Evolutionary conservation across 2,113 vertebrate genomes (phyloP).

Genomic region (Oreochromis spilurus): DNA sequence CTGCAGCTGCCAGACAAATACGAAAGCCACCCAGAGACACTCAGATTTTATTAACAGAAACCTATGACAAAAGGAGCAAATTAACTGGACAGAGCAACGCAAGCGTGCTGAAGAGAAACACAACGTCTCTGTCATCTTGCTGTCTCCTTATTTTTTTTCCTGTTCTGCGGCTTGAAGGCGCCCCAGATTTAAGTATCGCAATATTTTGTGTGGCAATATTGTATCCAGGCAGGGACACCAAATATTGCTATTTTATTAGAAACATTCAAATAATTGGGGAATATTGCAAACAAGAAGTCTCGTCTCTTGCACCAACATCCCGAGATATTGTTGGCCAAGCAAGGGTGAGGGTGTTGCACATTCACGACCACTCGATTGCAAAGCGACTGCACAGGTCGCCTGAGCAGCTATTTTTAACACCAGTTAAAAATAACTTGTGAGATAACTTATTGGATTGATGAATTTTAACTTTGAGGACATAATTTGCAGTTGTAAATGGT

Average conservation of each 20-base stretch:
- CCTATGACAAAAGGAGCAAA: not conserved
- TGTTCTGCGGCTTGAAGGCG: not conserved
- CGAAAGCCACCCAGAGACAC: not conserved
- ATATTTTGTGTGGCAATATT: not conserved
- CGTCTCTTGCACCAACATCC: not conserved
- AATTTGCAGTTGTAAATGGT: not conserved
- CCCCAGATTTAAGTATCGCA: not conserved
- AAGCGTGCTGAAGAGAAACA: not conserved
- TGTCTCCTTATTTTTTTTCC: not conserved
- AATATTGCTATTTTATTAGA: not conserved
- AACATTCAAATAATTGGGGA: not conserved
- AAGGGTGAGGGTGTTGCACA: not conserved
- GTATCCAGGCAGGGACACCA: not conserved
- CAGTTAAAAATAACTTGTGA: not conserved
- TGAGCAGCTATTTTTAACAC: not conserved
- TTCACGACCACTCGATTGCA: not conserved
- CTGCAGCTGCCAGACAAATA: not conserved
- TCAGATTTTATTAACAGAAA: slow-evolving; percentile 2
- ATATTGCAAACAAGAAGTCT: not conserved
- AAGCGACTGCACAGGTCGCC: not conserved
- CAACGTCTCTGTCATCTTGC: not conserved
- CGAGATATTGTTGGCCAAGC: not conserved
- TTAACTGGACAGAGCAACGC: not conserved
- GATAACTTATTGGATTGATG: not conserved
- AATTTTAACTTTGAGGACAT: not conserved